A percentile compares a stretch with the other conserved stretches of the same genome.
Conservation (phyloP, 2,113 vertebrate species). For the Accipiter cooperii region DNA sequence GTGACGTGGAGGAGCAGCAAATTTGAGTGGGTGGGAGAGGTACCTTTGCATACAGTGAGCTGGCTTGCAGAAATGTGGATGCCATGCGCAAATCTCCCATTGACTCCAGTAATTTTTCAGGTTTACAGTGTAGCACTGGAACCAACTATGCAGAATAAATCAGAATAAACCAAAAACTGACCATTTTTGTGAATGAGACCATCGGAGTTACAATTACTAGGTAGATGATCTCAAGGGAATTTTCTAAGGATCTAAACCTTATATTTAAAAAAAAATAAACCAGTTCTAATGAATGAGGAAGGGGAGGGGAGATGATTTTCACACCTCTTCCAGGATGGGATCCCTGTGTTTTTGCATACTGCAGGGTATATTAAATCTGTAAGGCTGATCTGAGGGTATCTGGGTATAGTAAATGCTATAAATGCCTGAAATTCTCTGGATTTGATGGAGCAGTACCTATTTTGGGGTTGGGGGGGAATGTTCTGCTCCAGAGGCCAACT, state of each 20-base stretch:
- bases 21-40: not conserved
- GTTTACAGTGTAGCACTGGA: not conserved
- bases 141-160: not conserved
- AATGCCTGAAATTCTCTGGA: not conserved
- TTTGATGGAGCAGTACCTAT: not conserved
- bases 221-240: not conserved
- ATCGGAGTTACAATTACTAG: not conserved
- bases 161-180: not conserved
- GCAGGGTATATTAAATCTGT: not conserved
- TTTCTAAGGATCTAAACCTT: not conserved
- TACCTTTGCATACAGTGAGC: accelerated
- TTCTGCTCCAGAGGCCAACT: not conserved
- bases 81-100: not conserved
- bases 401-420: not conserved
- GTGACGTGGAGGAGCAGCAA: not conserved
- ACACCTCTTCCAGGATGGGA: not conserved
- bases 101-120: not conserved
- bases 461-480: not conserved
- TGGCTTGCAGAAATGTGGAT: not conserved
- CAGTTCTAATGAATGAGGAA: not conserved
- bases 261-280: not conserved
- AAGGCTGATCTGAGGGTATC: not conserved
- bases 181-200: not conserved
- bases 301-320: not conserved
- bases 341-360: not conserved